Evolutionary conservation across 2,888 invertebrate genomes (phyloP).

Genomic region (Drosophila rubida): DNA sequence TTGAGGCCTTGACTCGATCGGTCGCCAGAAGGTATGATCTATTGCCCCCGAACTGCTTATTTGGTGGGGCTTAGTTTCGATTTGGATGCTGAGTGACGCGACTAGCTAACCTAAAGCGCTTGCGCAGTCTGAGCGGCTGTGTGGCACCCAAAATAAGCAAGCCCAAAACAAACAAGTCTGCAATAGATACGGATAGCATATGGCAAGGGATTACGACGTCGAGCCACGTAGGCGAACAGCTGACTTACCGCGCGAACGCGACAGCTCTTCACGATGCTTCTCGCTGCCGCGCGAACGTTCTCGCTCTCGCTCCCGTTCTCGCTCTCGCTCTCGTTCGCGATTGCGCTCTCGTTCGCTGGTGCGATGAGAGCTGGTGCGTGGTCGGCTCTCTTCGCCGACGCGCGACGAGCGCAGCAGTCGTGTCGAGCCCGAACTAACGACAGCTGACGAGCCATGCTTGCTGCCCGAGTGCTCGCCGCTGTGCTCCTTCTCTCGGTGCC

Average conservation of each 20-base stretch:
- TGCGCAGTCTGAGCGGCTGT: conserved; percentile 76
- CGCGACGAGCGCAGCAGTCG: conserved; percentile 67
- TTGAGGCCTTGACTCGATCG: conserved; percentile 24
- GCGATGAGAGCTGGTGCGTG: conserved; percentile 58
- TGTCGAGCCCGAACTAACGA: conserved; percentile 26
- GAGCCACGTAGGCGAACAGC: not conserved
- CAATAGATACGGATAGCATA: conserved; percentile 47
- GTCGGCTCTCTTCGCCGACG: conserved; percentile 60
- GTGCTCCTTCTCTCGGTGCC: conserved; percentile 60
- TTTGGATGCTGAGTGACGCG: conserved; percentile 6
- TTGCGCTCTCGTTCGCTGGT: conserved; percentile 19
- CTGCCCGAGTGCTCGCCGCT: conserved; percentile 35
- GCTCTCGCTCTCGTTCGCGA: conserved; percentile 11
- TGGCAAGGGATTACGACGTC: conserved; percentile 25
- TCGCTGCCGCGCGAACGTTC: conserved; percentile 56
- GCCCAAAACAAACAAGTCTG: conserved; percentile 81
- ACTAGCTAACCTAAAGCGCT: conserved; percentile 77
- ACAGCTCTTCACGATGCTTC: conserved; percentile 62
- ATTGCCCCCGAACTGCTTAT: conserved; percentile 16
- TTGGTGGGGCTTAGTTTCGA: conserved; percentile 36
- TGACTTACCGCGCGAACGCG: conserved; percentile 74
- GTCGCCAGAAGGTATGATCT: conserved; percentile 35
- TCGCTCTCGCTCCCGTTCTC: conserved; percentile 37
- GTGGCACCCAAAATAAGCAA: conserved; percentile 82
- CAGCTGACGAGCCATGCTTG: conserved; percentile 40